Conservation (phyloP, 2,113 vertebrate species). For the Misgurnus anguillicaudatus region DNA sequence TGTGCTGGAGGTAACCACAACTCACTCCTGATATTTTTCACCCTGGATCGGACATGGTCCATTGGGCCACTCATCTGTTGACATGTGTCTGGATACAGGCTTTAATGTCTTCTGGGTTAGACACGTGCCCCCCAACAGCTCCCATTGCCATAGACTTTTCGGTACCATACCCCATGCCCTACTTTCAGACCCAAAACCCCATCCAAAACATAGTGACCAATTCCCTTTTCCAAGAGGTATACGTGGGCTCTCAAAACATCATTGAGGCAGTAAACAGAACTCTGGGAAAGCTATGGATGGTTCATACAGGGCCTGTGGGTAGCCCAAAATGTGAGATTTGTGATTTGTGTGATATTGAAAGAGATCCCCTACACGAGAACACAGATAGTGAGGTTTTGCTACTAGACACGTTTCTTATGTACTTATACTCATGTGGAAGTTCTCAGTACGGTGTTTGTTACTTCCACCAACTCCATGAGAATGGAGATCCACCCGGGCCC, state of each 20-base stretch:
- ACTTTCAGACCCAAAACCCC: constrained; percentile 67
- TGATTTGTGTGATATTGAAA: constrained; percentile 69
- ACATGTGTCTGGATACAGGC: constrained; percentile 73
- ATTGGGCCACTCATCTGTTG: constrained; percentile 64
- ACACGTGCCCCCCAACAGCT: constrained; percentile 72
- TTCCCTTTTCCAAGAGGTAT: constrained; percentile 72
- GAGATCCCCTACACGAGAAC: constrained; percentile 67
- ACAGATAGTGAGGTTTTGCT: constrained; percentile 82
- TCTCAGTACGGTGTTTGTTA: constrained; percentile 84
- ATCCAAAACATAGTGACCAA: constrained; percentile 85
- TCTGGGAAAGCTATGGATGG: constrained; percentile 71
- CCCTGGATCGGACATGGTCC: constrained; percentile 69
- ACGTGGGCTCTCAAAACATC: constrained; percentile 84
- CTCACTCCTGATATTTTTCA: constrained; percentile 42
- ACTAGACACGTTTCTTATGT: constrained; percentile 80
- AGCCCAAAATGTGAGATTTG: constrained; percentile 80
- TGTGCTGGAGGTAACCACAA: constrained; percentile 66
- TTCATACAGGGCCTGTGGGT: constrained; percentile 85
- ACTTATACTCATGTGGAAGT: constrained; percentile 87
- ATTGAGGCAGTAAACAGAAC: constrained; percentile 80
- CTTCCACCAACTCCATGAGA: constrained; percentile 75
- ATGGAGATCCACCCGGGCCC: constrained; percentile 60
- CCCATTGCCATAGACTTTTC: constrained; percentile 79
- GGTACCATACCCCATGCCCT: constrained; percentile 78
- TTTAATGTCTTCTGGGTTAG: constrained; percentile 57